Evolutionary conservation across 2,888 invertebrate genomes (phyloP), one percentile per base, ranked within the genome.

Genomic region (Drosophila barbarae): DNA sequence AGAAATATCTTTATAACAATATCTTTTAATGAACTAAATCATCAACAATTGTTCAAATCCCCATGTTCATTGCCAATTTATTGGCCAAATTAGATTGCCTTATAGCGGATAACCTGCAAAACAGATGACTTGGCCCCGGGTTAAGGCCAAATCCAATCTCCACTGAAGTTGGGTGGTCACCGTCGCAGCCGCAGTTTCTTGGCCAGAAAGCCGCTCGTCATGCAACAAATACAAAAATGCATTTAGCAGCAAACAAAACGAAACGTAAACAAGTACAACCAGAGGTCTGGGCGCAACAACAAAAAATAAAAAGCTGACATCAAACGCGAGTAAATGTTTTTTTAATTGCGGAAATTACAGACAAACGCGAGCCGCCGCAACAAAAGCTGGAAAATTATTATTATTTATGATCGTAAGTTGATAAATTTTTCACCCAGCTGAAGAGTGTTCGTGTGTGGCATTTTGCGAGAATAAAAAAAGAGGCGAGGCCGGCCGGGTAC

Each of bases 301-400:
- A 18, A 18, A 8, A 26, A 23, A 4, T 23, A 23, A 66, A 63
- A 60, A 54, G 59, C 72, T 41, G 69, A 73, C 72, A 79, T 75
- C 80, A 85, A 83, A 83, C 69, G 73, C 71, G 81, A 74, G 81
- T 84, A 88, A 88, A 88, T 86, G 87, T 80, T 87, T 87, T 88
- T 88, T 88, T 89, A 87, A 88, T 88, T 88, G 87, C 88, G 86
- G 88, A 88, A 88, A 87, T 87, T 87, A 87, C 82, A 72, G 74
- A 55, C 71, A 77, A 73, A 76, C 85, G 85, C 66, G 47, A 41
- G 71, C 74, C 68, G 61, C 72, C 59, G 49, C 69, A 68, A 64
- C 71, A 71, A 84, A 73, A 71, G 84, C 71, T 70, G 73, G 71
- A 72, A 80, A 81, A 77, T 86, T 78, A 85, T 86, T 82, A 82